A percentile compares a stretch with the other conserved stretches of the same genome.
These are phyloP conservation scores for Erpetoichthys calabaricus DNA, from an alignment of 2,797 vertebrate genomes.

Conservation along the genomic window DNA sequence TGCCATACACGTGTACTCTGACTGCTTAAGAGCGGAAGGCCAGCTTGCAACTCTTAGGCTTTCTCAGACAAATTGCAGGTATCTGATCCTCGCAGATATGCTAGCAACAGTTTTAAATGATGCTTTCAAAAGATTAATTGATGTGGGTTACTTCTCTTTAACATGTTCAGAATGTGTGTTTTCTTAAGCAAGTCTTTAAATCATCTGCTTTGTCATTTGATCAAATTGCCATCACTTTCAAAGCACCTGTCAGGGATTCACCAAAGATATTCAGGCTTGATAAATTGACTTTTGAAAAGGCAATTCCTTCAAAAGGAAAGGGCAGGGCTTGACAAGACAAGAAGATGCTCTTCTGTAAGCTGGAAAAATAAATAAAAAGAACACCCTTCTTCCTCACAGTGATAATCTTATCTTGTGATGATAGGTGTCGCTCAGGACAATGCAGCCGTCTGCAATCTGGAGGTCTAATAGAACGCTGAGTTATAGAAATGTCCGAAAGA, in stretches of 20 bases:
- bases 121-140: conserved; percentile 48
- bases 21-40: too few relatives aligned
- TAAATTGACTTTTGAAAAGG: conserved; percentile 65
- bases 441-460: conserved; percentile 46
- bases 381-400: conserved; percentile 32
- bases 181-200: conserved; percentile 51
- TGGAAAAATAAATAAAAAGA: conserved; percentile 14
- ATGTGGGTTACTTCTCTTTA: conserved; percentile 35
- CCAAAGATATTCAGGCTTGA: conserved; percentile 57
- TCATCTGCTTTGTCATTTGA: conserved; percentile 58
- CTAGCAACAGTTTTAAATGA: too few relatives aligned
- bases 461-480: conserved; percentile 60
- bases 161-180: conserved; percentile 36
- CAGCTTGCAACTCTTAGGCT: too few relatives aligned
- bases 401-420: conserved; percentile 76
- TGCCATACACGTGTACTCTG: too few relatives aligned
- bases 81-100: too few relatives aligned
- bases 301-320: conserved; percentile 52
- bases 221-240: conserved; percentile 52
- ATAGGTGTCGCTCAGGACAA: conserved; percentile 64
- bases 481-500: conserved; percentile 56
- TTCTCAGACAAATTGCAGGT: too few relatives aligned
- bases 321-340: conserved; percentile 56
- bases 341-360: conserved; percentile 53
- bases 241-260: conserved; percentile 39